Base-by-base conservation (phyloP, 2,888 invertebrate genomes). In the Hyalella azteca region DNA sequence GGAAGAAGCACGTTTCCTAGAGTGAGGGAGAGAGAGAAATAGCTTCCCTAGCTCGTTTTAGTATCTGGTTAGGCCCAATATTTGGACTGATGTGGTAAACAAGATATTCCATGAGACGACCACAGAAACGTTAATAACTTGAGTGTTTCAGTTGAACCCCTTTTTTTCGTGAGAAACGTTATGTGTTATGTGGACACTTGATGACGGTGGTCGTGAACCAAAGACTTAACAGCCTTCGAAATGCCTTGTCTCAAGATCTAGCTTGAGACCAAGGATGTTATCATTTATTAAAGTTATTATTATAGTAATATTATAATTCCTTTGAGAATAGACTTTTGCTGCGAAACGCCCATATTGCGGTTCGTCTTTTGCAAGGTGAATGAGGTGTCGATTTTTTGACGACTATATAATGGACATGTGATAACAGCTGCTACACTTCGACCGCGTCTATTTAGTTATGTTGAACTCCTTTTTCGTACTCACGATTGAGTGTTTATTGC, bases 211-310 rank as follows among this genome's bases (percentile, higher is more conserved):
- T 19, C 36, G 66, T 36, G 66, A 66, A 66, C 66, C 66, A 66
- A 66, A 66, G 66, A 66, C 66, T 66, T 22, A 29, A 36, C 9
- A 66, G 66, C 66, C 66, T 66, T 66, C 66, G 66, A 66, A 36
- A 36, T 36, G 66, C 66, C 66, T 66, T 66, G 66, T 36, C 66
- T 66, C 66, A 36, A 36, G 36, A 66, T 66, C 19, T 66, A 66
- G 66, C 66, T 36, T 36, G 66, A 66, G 66, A 36, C 66, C 29
- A 36, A 66, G 66, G 66, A 66, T 66, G 19, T 66, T 36, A 36
- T 29, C 36, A 36, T 66, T 60, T 66, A 66, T 66, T 66, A 45
- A 45, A 11, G 45, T 15, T 45, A 45, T 15, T 45, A 45, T 15
- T 45, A 45, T 15, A 11, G 15, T 45, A 45, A n/a, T n/a, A 45